Evolutionary conservation across 2,113 vertebrate genomes (phyloP).

Genomic region (Verasper variegatus): DNA sequence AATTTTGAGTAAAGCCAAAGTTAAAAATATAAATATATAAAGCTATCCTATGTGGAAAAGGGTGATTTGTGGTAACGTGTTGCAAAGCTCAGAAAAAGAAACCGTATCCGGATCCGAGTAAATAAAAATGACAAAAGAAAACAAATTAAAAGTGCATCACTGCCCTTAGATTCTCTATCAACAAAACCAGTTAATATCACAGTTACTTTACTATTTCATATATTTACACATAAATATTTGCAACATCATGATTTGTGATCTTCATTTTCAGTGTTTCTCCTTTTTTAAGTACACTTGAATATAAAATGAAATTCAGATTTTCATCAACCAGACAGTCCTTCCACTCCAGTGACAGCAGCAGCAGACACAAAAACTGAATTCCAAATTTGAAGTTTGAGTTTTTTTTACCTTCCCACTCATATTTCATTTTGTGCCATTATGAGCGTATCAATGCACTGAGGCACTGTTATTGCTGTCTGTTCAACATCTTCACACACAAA

Average conservation of each 20-base stretch:
- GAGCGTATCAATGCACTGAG: constrained; percentile 23
- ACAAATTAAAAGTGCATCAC: constrained; percentile 47
- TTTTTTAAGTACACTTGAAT: constrained; percentile 85
- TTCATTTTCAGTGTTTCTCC: constrained; percentile 49
- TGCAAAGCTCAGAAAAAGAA: neutral
- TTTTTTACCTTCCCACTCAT: neutral
- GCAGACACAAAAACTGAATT: constrained; percentile 7
- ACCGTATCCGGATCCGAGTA: constrained; percentile 5
- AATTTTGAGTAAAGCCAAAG: neutral
- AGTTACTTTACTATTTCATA: constrained; percentile 50
- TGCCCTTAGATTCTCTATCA: constrained; percentile 40
- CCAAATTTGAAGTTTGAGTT: no score
- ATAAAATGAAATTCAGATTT: constrained; percentile 60
- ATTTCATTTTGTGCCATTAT: constrained; percentile 43
- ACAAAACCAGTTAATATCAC: constrained; percentile 48
- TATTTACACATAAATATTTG: constrained; percentile 66
- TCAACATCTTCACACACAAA: constrained; percentile 25
- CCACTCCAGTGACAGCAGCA: constrained; percentile 32
- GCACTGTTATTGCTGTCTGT: constrained; percentile 63
- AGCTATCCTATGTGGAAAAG: neutral
- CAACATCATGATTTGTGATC: constrained; percentile 49
- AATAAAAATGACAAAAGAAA: constrained; percentile 1
- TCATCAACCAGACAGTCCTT: constrained; percentile 34
- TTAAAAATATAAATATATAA: constrained; percentile 17
- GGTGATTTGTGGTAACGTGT: neutral